These are phyloP conservation scores for Agrotis segetum DNA, from an alignment of 2,888 invertebrate species.

Conservation along the genomic window DNA sequence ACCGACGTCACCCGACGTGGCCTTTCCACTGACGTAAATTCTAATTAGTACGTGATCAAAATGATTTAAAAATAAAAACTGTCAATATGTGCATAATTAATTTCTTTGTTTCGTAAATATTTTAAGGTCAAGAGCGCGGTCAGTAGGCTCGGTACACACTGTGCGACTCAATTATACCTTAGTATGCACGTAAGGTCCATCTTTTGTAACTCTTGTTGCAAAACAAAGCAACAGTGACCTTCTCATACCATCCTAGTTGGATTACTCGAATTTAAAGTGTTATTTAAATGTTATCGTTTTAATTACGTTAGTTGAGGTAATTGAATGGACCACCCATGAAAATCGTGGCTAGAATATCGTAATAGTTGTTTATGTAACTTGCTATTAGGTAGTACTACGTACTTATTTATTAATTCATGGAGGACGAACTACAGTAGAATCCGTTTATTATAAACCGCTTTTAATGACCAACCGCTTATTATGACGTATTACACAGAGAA, in stretches of 20 bases:
- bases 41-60: slow-evolving; percentile 17
- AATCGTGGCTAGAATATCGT: slow-evolving; percentile 21
- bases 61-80: slow-evolving; percentile 14
- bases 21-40: slow-evolving; percentile 20
- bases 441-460: too few relatives aligned
- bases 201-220: slow-evolving; percentile 59
- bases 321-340: slow-evolving; percentile 28
- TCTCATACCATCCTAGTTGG: slow-evolving; percentile 37
- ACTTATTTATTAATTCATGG: too few relatives aligned
- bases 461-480: too few relatives aligned
- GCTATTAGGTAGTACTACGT: too few relatives aligned
- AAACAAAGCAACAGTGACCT: slow-evolving; percentile 63
- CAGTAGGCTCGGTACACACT: slow-evolving; percentile 31
- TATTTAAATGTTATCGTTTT: slow-evolving; percentile 28
- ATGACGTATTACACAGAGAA: too few relatives aligned
- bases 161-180: slow-evolving; percentile 44
- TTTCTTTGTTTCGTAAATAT: slow-evolving; percentile 54
- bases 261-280: slow-evolving; percentile 51
- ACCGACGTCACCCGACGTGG: not conserved
- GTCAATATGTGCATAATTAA: slow-evolving; percentile 27
- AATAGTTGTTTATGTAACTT: not conserved
- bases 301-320: slow-evolving; percentile 34
- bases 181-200: slow-evolving; percentile 50
- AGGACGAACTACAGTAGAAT: too few relatives aligned
- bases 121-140: slow-evolving; percentile 62